Conservation (phyloP, 2,888 invertebrate genomes). For the Argyresthia albistria region DNA sequence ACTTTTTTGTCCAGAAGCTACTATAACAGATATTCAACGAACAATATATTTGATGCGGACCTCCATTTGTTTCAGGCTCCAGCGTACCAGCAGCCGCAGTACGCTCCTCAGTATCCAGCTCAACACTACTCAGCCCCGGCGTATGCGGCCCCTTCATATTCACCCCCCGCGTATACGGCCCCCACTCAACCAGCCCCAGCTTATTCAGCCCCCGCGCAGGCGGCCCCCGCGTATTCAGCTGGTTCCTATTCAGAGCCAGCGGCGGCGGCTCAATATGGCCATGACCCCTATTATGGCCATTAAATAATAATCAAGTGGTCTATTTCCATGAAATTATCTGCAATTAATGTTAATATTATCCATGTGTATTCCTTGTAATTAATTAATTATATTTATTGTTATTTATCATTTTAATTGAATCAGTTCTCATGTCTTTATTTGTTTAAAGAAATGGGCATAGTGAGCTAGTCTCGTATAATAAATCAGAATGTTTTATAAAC, state of each 20-base stretch:
- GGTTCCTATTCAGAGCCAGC: not conserved
- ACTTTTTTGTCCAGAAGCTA: too few species aligned
- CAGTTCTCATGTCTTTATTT: not conserved
- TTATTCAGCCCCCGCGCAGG: not conserved
- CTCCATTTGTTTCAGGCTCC: not conserved
- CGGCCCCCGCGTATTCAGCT: not conserved
- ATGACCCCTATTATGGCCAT: slow-evolving; percentile 54
- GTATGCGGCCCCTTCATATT: not conserved
- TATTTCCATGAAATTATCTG: not conserved
- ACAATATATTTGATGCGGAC: too few species aligned
- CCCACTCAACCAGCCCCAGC: slow-evolving; percentile 11
- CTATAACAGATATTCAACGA: too few species aligned
- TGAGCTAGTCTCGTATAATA: not conserved
- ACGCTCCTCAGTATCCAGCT: not conserved
- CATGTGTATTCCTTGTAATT: too few species aligned
- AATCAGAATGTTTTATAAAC: not conserved
- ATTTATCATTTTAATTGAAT: not conserved
- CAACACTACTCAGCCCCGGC: slow-evolving; percentile 1
- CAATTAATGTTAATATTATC: not conserved
- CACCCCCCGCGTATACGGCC: not conserved
- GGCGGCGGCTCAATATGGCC: slow-evolving; percentile 20
- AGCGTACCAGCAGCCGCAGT: not conserved
- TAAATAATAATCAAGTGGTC: not conserved
- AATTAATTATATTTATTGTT: too few species aligned
- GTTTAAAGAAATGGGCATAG: not conserved